Percentiles rank a stretch among this genome's conserved stretches.
Conservation (phyloP, 2,797 vertebrate genomes). For the Parambassis ranga region DNA sequence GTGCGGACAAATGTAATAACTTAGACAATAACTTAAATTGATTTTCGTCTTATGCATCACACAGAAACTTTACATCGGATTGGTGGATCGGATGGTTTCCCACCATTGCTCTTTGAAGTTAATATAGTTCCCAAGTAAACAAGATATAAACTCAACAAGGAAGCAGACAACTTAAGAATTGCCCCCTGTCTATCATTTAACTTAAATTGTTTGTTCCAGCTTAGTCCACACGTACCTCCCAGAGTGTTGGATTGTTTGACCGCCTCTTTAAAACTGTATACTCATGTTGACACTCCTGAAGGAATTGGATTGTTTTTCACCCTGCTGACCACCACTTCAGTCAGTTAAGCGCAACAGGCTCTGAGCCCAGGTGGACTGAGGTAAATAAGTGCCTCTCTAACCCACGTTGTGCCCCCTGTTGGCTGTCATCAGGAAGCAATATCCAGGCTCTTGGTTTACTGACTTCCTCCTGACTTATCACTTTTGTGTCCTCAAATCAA, state of each 20-base stretch:
- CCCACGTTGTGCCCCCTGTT: slow-evolving; percentile 63
- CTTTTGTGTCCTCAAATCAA: slow-evolving; percentile 47
- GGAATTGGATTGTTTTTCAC: slow-evolving; percentile 66
- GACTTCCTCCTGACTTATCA: slow-evolving; percentile 4
- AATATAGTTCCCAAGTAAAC: slow-evolving; percentile 19
- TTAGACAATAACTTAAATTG: too few relatives aligned
- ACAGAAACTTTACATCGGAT: too few relatives aligned
- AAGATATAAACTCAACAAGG: slow-evolving; percentile 8
- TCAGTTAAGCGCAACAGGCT: slow-evolving; percentile 56
- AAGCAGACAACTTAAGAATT: slow-evolving; percentile 10
- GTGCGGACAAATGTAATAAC: too few relatives aligned
- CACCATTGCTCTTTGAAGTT: slow-evolving; percentile 1
- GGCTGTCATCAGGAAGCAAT: slow-evolving; percentile 63
- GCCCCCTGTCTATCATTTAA: slow-evolving; percentile 30
- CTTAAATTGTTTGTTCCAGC: slow-evolving; percentile 48
- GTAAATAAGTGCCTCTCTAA: slow-evolving; percentile 59
- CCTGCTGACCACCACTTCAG: slow-evolving; percentile 58
- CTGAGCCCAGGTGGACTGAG: slow-evolving; percentile 30
- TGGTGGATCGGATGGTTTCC: too few relatives aligned
- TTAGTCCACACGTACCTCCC: slow-evolving; percentile 27
- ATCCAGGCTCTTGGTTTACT: slow-evolving; percentile 34
- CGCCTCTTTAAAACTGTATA: slow-evolving; percentile 47
- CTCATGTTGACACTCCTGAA: slow-evolving; percentile 45
- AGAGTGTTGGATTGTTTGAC: slow-evolving; percentile 40
- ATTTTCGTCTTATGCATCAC: too few relatives aligned